Evolutionary conservation across 2,797 vertebrate genomes (phyloP).

Genomic region (Sebastes matsubarae): DNA sequence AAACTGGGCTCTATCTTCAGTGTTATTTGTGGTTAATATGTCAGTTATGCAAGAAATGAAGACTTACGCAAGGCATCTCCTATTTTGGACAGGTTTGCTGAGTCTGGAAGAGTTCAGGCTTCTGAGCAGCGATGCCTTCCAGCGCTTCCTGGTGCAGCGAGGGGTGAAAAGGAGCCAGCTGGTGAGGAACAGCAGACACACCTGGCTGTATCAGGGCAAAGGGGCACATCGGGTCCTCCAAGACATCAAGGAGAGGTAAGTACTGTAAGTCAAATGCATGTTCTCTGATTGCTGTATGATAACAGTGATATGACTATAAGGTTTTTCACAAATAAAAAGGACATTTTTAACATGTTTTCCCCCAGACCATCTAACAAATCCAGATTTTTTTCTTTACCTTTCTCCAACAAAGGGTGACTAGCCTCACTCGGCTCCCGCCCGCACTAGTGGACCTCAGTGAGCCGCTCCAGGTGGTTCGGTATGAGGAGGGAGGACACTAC

Average conservation of each 20-base stretch:
- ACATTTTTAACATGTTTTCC: neutral
- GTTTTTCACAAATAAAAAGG: neutral
- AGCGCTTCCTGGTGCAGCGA: constrained; percentile 90
- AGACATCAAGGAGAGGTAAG: constrained; percentile 90
- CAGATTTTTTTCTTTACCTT: neutral
- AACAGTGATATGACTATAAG: neutral
- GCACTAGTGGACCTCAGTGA: constrained; percentile 95
- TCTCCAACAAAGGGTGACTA: constrained; percentile 85
- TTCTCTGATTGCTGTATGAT: neutral
- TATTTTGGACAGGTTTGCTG: constrained; percentile 84
- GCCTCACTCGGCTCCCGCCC: constrained; percentile 90
- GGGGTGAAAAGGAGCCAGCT: constrained; percentile 92
- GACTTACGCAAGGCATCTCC: neutral
- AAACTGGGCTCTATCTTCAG: neutral
- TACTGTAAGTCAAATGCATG: neutral
- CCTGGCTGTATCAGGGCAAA: constrained; percentile 97
- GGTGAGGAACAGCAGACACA: constrained; percentile 97
- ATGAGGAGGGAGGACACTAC: constrained; percentile 96
- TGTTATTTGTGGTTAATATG: neutral
- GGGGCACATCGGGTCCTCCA: constrained; percentile 94
- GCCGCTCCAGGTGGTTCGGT: constrained; percentile 96
- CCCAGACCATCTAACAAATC: neutral
- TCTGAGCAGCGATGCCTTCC: constrained; percentile 93
- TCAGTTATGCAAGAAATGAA: neutral
- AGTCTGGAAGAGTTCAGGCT: constrained; percentile 94